Evolutionary conservation across 2,113 vertebrate species (phyloP).

Genomic region (Psilopogon haemacephalus): DNA sequence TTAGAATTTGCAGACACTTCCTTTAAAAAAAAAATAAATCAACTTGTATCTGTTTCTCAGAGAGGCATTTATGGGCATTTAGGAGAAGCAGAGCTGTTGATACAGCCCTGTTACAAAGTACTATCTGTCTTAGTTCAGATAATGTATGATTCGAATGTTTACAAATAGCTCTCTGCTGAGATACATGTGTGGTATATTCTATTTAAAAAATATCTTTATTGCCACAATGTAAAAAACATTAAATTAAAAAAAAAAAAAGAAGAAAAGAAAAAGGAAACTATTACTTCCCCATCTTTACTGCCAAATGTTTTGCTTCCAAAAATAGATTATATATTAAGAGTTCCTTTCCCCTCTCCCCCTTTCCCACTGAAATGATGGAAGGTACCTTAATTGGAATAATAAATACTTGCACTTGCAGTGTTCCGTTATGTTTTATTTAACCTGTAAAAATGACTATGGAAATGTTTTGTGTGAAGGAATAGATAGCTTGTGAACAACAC

Average conservation of each 20-base stretch:
- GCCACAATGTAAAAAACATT: not conserved
- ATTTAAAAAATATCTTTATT: not conserved
- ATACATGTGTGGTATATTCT: not conserved
- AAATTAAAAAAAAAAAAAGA: not conserved
- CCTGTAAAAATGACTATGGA: not conserved
- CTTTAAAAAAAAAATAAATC: not conserved
- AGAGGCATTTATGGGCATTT: accelerated
- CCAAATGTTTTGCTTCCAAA: not conserved
- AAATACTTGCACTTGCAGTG: not conserved
- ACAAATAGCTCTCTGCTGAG: not conserved
- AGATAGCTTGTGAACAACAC: not conserved
- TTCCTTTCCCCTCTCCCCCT: too few relatives aligned
- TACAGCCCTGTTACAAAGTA: not conserved
- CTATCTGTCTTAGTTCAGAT: not conserved
- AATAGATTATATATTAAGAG: not conserved
- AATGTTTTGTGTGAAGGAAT: not conserved
- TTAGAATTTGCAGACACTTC: not conserved
- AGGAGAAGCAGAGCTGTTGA: not conserved
- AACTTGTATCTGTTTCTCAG: not conserved
- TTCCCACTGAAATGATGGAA: not conserved
- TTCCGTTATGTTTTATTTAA: not conserved
- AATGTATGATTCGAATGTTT: not conserved
- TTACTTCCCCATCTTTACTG: not conserved
- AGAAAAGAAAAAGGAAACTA: not conserved
- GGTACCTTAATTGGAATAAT: not conserved